Evolutionary conservation across 2,888 invertebrate genomes (phyloP).

Genomic region (Rotaria sp.): DNA sequence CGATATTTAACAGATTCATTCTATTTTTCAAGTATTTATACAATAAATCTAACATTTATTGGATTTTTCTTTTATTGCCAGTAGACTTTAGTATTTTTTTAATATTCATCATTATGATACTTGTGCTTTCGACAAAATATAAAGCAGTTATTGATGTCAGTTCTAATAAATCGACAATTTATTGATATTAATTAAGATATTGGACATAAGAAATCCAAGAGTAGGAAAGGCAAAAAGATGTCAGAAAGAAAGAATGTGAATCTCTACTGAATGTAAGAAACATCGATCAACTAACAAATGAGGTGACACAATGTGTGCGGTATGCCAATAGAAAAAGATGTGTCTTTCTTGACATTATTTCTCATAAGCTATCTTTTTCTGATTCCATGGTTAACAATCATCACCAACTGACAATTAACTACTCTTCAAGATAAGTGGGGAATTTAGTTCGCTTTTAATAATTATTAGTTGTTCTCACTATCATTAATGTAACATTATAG

Average conservation of each 20-base stretch:
- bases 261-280: background rate
- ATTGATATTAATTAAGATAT: no score
- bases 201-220: no score
- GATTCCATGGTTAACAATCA: background rate
- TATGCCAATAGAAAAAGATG: background rate
- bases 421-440: background rate
- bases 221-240: no score
- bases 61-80: background rate
- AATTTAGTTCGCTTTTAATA: background rate
- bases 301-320: background rate
- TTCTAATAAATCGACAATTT: no score
- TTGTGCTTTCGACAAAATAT: background rate
- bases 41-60: background rate
- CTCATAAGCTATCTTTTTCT: no score
- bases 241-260: background rate
- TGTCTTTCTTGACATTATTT: no score
- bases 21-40: background rate
- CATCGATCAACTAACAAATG: background rate
- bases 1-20: background rate
- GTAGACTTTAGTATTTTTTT: background rate
- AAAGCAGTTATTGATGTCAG: background rate
- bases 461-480: background rate
- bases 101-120: background rate
- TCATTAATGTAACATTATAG: no score
- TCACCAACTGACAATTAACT: background rate